Evolutionary conservation across 92 coral and sea anemone species (phyloP).

Genomic region (Plumapathes pennacea): DNA sequence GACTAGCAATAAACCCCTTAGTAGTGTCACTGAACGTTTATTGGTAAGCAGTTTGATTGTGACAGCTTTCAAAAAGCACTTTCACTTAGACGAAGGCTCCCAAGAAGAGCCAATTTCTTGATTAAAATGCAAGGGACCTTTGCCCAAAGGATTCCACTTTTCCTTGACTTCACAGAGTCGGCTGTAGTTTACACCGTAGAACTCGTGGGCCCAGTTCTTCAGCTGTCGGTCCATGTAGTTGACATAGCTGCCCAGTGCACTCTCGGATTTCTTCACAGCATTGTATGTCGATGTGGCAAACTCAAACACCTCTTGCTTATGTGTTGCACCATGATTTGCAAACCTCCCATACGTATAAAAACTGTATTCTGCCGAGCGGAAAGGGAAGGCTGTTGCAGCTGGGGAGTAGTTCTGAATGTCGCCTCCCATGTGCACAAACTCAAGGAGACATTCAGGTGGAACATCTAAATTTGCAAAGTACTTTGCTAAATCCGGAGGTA

Average conservation of each 20-base stretch:
- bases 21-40: too few relatives aligned
- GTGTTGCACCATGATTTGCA: slow-evolving; percentile 25
- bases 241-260: slow-evolving; percentile 75
- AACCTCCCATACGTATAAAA: slow-evolving; percentile 78
- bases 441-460: slow-evolving; percentile 70
- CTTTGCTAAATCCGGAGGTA: slow-evolving; percentile 57
- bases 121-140: slow-evolving; percentile 75
- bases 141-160: slow-evolving; percentile 79
- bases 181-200: slow-evolving; percentile 68
- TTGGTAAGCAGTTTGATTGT: too few relatives aligned
- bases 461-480: slow-evolving; percentile 59
- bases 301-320: slow-evolving; percentile 44
- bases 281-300: slow-evolving; percentile 78
- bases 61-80: too few relatives aligned
- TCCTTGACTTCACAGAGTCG: slow-evolving; percentile 66
- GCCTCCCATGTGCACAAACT: slow-evolving; percentile 90
- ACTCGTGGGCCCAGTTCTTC: slow-evolving; percentile 65
- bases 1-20: too few relatives aligned
- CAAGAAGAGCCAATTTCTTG: slow-evolving; percentile 86
- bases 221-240: slow-evolving; percentile 79
- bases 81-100: too few relatives aligned
- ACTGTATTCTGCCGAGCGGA: slow-evolving; percentile 69
- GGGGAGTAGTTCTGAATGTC: slow-evolving; percentile 55
- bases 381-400: slow-evolving; percentile 63
- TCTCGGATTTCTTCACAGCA: slow-evolving; percentile 55